Percentiles rank a stretch among this genome's conserved stretches.
These are phyloP conservation scores for Abscondita cerata DNA, from an alignment of 2,888 invertebrate genomes.

Conservation along the genomic window DNA sequence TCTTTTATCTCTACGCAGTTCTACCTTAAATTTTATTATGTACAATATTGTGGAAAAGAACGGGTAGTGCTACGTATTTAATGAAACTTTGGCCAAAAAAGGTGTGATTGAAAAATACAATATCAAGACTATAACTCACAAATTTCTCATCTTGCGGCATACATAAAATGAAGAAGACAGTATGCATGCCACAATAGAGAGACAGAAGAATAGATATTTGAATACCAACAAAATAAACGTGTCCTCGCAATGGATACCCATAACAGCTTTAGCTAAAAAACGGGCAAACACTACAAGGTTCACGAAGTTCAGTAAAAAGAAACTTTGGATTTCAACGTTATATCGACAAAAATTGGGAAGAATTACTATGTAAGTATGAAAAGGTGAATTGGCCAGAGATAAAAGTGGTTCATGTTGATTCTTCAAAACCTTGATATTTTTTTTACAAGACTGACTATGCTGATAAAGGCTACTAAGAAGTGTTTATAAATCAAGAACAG, in stretches of 20 bases:
- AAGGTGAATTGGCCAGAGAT: background rate
- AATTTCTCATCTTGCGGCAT: constrained; percentile 7
- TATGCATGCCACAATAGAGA: constrained; percentile 3
- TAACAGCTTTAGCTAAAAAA: constrained; percentile 1
- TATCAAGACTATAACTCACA: constrained; percentile 9
- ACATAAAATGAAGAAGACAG: constrained; percentile 6
- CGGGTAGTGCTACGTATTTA: constrained; percentile 20
- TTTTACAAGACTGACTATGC: background rate
- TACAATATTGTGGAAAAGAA: constrained; percentile 14
- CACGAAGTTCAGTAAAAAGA: too few species aligned
- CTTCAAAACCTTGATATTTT: background rate
- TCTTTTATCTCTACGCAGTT: constrained; percentile 20
- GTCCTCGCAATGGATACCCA: background rate
- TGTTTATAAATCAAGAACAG: background rate
- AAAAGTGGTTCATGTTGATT: background rate
- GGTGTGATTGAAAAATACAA: constrained; percentile 7
- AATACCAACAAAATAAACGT: background rate
- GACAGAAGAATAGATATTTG: background rate
- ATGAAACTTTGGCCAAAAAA: constrained; percentile 18
- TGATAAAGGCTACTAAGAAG: background rate
- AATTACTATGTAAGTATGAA: background rate
- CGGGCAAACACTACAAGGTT: too few species aligned
- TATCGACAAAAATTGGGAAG: too few species aligned
- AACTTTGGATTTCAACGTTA: too few species aligned
- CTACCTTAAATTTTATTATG: constrained; percentile 24